Conservation (phyloP, 1,140 invertebrate species). For the Cydia splendana region DNA sequence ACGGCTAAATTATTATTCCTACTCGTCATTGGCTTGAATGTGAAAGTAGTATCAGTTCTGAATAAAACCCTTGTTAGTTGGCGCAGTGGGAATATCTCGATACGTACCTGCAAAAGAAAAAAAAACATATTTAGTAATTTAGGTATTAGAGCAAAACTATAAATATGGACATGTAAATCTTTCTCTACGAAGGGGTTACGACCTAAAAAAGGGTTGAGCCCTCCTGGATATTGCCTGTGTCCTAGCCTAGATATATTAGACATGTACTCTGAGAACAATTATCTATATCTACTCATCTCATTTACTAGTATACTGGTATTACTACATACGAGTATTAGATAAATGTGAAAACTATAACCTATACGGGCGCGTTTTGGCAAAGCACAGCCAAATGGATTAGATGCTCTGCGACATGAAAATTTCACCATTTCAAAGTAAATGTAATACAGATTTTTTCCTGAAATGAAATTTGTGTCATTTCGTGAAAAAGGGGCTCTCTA, state of each 20-base stretch:
- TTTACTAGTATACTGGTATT: too few species aligned
- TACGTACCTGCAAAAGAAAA: conserved; percentile 8
- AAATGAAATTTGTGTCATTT: too few species aligned
- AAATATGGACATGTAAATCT: too few species aligned
- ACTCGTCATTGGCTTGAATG: not conserved
- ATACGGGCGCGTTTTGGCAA: not conserved
- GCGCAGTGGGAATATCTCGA: not conserved
- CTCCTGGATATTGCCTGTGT: too few species aligned
- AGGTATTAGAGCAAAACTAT: not conserved
- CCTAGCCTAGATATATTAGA: too few species aligned
- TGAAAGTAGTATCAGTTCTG: not conserved
- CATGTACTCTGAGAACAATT: too few species aligned
- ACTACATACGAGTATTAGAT: not conserved
- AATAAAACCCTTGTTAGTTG: not conserved
- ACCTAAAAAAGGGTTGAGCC: too few species aligned
- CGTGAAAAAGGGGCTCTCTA: too few species aligned
- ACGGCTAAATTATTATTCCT: not conserved
- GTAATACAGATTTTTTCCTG: too few species aligned
- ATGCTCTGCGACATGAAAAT: not conserved
- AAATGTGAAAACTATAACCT: not conserved
- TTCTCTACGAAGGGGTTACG: too few species aligned
- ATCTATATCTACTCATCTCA: too few species aligned
- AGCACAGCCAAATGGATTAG: not conserved
- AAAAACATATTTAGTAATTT: not conserved
- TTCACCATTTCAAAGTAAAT: not conserved